Base-by-base conservation (phyloP, 2,888 invertebrate genomes). In the Temnothorax ravouxi region DNA sequence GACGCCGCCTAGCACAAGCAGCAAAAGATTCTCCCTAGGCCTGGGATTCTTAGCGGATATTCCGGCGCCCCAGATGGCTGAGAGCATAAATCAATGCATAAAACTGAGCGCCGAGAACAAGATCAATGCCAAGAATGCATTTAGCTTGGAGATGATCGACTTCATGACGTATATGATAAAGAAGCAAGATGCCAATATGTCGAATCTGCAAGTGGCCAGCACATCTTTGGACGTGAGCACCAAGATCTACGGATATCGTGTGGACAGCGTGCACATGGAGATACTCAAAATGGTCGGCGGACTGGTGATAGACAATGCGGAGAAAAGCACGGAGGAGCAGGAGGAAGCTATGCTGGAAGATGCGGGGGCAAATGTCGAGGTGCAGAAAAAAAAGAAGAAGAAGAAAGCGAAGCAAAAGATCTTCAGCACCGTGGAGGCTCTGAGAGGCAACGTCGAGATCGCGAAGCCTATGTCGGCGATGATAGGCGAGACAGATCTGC, bases 91-190 rank as follows among this genome's bases (percentile, higher is more conserved):
- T 2, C 89, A 93, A 21, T 94, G 94, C 59, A 92, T 94, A 52
- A 92, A 94, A 74, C 86, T 94, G 2, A 91, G 86, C 47, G 84
- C 92, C 0, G 93, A 94, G 83, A 94, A 94, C 76, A 98, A 98
- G 97, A 97, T 99, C 89, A 98, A 96, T 92, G 96, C 96, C 71
- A 98, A 98, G 93, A 99, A 99, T 96, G 99, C 98, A 0, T 99
- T 99, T 96, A 97, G 96, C 87, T 95, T 98, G 1, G 97, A 98
- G 87, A 96, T 99, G 67, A 98, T 99, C 91, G 98, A 99, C 93
- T 97, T 97, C 90, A 96, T 99, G 96, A 96, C 97, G 0, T 96
- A 97, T 29, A 96, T 98, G 95, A 93, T 98, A n/a, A 96, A 96
- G 59, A 96, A 97, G 75, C 97, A 97, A 91, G 97, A 97, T 93